Evolutionary conservation across 2,797 vertebrate genomes (phyloP).

Genomic region (Aselliscus stoliczkanus): DNA sequence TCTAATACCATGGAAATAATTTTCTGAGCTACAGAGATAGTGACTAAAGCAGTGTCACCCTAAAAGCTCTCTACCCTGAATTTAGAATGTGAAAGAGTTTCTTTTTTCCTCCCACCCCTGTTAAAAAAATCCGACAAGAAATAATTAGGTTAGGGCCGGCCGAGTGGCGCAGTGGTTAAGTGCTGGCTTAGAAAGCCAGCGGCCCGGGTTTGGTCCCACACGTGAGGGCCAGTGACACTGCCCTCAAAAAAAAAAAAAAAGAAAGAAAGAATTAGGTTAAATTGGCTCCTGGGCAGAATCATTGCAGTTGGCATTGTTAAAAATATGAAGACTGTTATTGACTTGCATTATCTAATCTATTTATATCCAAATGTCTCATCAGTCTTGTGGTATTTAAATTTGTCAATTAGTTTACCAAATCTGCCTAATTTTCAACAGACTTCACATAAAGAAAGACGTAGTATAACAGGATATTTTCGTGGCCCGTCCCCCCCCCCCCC

Average conservation of each 20-base stretch:
- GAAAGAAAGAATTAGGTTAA: slow-evolving; percentile 45
- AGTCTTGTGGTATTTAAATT: slow-evolving; percentile 29
- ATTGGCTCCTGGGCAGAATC: not conserved
- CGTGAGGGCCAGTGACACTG: too few relatives aligned
- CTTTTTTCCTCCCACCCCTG: not conserved
- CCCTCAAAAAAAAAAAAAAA: too few relatives aligned
- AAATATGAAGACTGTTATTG: slow-evolving; percentile 40
- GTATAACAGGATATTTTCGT: not conserved
- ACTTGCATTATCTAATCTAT: slow-evolving; percentile 22
- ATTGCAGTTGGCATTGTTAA: slow-evolving; percentile 9
- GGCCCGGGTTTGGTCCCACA: too few relatives aligned
- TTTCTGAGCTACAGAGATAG: slow-evolving; percentile 7
- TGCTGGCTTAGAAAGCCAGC: too few relatives aligned
- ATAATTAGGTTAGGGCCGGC: slow-evolving; percentile 38
- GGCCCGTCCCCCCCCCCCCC: too few relatives aligned
- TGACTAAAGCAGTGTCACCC: not conserved
- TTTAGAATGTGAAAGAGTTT: slow-evolving; percentile 10
- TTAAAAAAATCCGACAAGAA: not conserved
- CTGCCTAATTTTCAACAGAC: slow-evolving; percentile 13
- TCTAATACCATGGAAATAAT: slow-evolving; percentile 13
- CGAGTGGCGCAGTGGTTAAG: too few relatives aligned
- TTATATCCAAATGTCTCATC: slow-evolving; percentile 33
- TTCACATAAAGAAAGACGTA: not conserved
- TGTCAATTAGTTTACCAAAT: slow-evolving; percentile 47
- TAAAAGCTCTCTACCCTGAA: not conserved